A percentile compares a stretch with the other conserved stretches of the same genome.
Evolutionary conservation across 2,888 invertebrate genomes (phyloP).

Genomic region (Oscheius sp.): DNA sequence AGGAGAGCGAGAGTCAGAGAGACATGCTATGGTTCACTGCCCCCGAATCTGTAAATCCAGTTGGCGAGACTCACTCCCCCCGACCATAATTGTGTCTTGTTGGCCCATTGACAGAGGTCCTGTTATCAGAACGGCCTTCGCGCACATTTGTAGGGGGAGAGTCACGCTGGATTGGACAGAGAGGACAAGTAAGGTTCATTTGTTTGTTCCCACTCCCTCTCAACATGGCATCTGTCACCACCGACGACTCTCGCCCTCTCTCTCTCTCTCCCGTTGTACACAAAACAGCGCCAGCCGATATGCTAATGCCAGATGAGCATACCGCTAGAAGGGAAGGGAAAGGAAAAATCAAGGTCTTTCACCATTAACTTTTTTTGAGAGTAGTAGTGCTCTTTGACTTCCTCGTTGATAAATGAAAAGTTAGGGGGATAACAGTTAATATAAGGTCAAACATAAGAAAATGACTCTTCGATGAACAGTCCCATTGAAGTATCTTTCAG

Average conservation of each 20-base stretch:
- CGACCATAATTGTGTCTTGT: constrained; percentile 26
- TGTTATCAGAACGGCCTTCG: constrained; percentile 26
- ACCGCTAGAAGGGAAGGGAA: neutral
- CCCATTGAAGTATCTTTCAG: constrained; percentile 15
- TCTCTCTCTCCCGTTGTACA: constrained; percentile 6
- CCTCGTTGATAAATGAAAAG: too few species aligned
- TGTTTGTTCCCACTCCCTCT: neutral
- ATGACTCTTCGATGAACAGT: too few species aligned
- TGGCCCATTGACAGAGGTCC: constrained; percentile 16
- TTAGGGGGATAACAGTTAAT: too few species aligned
- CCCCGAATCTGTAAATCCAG: neutral
- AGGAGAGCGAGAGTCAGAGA: neutral
- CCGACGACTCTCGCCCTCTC: neutral
- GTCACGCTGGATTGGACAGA: constrained; percentile 7
- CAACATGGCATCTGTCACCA: constrained; percentile 24
- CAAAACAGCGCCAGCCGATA: constrained; percentile 18
- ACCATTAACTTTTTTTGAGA: neutral
- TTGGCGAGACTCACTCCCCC: neutral
- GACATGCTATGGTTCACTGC: neutral
- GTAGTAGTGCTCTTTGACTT: neutral
- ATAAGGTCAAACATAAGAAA: too few species aligned
- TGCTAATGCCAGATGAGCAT: constrained; percentile 17
- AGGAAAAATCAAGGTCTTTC: neutral
- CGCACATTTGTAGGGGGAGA: constrained; percentile 25
- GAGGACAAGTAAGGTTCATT: constrained; percentile 4